Percentiles rank a stretch among this genome's conserved stretches.
Evolutionary conservation across 2,797 vertebrate genomes (phyloP).

Genomic region (Enteromius radiatus): DNA sequence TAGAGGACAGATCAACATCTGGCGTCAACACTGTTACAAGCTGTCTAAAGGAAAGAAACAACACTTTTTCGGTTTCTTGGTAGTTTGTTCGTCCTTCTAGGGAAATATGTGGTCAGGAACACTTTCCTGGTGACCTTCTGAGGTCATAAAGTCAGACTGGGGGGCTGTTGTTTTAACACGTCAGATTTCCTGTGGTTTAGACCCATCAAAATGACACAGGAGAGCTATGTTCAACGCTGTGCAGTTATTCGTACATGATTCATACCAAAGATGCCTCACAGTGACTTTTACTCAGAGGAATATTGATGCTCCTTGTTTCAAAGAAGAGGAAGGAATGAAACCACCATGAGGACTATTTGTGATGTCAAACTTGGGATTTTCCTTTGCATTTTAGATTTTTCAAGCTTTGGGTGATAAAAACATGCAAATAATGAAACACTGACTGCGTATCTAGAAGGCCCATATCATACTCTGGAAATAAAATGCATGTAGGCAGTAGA

Average conservation of each 20-base stretch:
- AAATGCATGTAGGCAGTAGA: conserved; percentile 3
- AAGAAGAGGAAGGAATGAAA: conserved; percentile 1
- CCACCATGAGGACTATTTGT: neutral
- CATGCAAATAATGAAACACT: neutral
- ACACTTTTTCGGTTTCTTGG: conserved; percentile 38
- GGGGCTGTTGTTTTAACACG: conserved; percentile 49
- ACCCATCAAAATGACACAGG: conserved; percentile 50
- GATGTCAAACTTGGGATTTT: neutral
- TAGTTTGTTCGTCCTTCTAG: conserved; percentile 37
- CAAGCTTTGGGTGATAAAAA: neutral
- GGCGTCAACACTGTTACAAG: conserved; percentile 41
- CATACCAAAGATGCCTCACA: conserved; percentile 2
- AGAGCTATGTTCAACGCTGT: conserved; percentile 33
- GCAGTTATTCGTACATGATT: conserved; percentile 40
- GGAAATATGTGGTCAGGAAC: conserved; percentile 42
- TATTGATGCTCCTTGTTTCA: neutral
- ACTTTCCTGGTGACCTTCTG: conserved; percentile 37
- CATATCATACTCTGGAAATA: neutral
- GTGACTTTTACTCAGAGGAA: conserved; percentile 19
- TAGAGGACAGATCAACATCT: conserved; percentile 46
- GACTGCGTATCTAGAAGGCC: neutral
- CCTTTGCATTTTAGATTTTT: neutral
- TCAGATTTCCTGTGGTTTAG: conserved; percentile 45
- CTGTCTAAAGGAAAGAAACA: conserved; percentile 37
- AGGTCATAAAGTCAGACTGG: conserved; percentile 44